phyloP scores from a whole-genome alignment of 2,888 invertebrate genomes.

The Drosophila tripunctata region DNA sequence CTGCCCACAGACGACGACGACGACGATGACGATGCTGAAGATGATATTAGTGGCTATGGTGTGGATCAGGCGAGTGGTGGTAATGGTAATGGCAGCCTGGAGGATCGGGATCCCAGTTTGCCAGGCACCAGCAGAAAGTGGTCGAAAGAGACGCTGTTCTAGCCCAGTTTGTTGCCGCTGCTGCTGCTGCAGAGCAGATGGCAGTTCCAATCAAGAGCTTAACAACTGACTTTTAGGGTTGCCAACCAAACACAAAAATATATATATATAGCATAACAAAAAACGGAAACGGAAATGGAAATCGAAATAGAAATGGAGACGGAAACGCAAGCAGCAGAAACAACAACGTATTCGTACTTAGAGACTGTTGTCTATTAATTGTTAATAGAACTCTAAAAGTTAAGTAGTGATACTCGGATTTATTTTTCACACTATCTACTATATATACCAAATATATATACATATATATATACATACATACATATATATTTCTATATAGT shows the following conservation, averaged over 20 bases:
- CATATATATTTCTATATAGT: conserved; percentile 50
- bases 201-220: conserved; percentile 69
- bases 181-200: conserved; percentile 32
- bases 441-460: conserved; percentile 39
- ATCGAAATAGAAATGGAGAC: conserved; percentile 14
- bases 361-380: conserved; percentile 80
- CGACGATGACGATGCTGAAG: conserved; percentile 59
- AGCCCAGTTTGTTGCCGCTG: conserved; percentile 82
- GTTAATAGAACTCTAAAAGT: conserved; percentile 76
- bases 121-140: conserved; percentile 85
- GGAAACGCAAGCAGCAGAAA: conserved; percentile 40
- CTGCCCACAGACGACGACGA: conserved; percentile 79
- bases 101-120: conserved; percentile 82
- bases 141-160: conserved; percentile 93
- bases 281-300: background rate
- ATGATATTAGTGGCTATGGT: too few species aligned
- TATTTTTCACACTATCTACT: conserved; percentile 70
- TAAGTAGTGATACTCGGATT: conserved; percentile 80
- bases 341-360: conserved; percentile 80
- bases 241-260: conserved; percentile 18
- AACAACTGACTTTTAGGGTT: conserved; percentile 67
- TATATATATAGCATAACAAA: background rate
- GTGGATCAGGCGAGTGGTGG: conserved; percentile 39
- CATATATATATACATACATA: conserved; percentile 39
- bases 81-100: conserved; percentile 43